Conservation (phyloP, 2,888 invertebrate genomes). For the Neoaliturus tenellus region DNA sequence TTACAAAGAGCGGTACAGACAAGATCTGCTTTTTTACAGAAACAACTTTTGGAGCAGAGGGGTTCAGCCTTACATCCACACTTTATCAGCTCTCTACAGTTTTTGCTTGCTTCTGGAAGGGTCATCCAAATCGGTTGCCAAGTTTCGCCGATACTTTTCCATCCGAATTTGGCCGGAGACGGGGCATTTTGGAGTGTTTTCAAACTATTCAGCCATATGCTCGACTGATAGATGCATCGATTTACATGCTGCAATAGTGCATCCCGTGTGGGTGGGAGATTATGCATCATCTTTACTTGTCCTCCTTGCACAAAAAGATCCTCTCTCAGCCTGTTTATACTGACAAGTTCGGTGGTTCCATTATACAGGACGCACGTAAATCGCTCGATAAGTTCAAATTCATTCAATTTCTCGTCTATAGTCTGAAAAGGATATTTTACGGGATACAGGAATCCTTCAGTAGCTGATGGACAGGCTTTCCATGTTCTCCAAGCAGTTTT, state of each 20-base stretch:
- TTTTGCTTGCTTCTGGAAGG: neutral
- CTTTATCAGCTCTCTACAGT: conserved; percentile 4
- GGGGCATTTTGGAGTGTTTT: no score
- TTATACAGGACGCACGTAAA: neutral
- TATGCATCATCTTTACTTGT: no score
- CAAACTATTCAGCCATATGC: no score
- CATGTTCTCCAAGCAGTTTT: conserved; percentile 13
- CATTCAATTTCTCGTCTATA: conserved; percentile 3
- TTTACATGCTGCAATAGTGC: neutral
- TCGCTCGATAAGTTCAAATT: neutral
- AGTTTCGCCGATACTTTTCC: neutral
- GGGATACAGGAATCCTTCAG: neutral
- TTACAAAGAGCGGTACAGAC: neutral
- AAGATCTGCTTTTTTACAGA: neutral
- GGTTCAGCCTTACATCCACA: conserved; percentile 8
- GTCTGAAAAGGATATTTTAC: neutral
- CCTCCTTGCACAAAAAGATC: conserved; percentile 13
- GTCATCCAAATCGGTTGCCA: neutral
- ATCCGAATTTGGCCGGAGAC: conserved; percentile 13
- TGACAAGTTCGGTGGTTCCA: neutral
- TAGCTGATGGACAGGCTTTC: neutral
- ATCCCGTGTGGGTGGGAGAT: no score
- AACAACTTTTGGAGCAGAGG: no score
- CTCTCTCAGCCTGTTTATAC: neutral
- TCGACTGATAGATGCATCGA: neutral